Percentiles rank a stretch among this genome's conserved stretches.
Evolutionary conservation across 2,113 vertebrate genomes (phyloP).

Genomic region (Procapra przewalskii): DNA sequence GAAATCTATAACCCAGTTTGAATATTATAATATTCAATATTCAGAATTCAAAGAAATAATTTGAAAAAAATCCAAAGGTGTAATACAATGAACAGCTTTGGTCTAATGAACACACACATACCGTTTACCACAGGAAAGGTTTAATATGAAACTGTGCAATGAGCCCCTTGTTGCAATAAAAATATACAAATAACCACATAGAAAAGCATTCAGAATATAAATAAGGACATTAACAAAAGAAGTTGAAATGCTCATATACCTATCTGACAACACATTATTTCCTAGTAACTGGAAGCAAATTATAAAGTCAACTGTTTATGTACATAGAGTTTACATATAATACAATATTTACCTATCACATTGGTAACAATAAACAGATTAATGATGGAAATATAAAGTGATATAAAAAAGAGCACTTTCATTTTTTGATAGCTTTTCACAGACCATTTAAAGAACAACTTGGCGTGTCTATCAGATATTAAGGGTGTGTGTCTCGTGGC

Average conservation of each 20-base stretch:
- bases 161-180: neutral
- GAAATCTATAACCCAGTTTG: neutral
- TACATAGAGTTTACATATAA: neutral
- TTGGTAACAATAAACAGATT: neutral
- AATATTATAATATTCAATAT: neutral
- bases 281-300: neutral
- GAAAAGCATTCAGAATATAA: neutral
- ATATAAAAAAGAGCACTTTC: neutral
- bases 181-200: neutral
- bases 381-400: neutral
- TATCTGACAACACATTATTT: neutral
- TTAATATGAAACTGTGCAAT: neutral
- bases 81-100: neutral
- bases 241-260: neutral
- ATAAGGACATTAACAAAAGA: neutral
- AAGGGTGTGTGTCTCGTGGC: no score
- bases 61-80: neutral
- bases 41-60: neutral
- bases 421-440: neutral
- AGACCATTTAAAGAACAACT: neutral
- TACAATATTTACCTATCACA: neutral
- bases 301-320: neutral
- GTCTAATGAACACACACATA: neutral
- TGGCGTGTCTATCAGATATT: rapidly evolving
- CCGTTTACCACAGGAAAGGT: neutral